Base-by-base conservation (phyloP, 2,797 vertebrate species). In the Oreortyx pictus region DNA sequence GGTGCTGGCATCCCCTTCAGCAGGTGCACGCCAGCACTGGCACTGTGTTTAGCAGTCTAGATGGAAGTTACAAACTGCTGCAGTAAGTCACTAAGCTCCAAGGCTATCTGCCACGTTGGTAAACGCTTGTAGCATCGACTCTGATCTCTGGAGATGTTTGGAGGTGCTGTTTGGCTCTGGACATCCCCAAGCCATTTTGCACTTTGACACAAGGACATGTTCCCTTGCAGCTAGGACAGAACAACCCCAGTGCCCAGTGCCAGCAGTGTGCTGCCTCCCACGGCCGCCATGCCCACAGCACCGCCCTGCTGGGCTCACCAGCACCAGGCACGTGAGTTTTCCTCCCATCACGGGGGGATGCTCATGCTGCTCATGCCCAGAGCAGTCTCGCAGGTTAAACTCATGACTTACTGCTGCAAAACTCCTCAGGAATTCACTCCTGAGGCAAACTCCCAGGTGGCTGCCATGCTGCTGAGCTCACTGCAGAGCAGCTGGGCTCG, bases 381-480 rank as follows among this genome's bases (percentile, higher is more conserved):
- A 46, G 81, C 71, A 57, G 62, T 66, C 46, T 11, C 8, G 12
- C 71, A 84, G 71, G 60, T 84, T 94, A 61, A 91, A 77, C 56
- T 37, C 18, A 66, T 62, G 86, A 84, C 33, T 29, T 57, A 23
- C 46, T 74, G 1, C 61, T 61, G 81, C 75, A 71, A 19, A 86
- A 64, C 67, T 84, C 39, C 90, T 85, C 81, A 90, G 68, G 72
- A 91, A 74, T 1, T 11, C 43, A 49, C 70, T 96, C 60, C 67
- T 1, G 27, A 91, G 82, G 77, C 93, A 86, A 60, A 83, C 81
- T 90, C 3, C 0, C 1, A 23, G 90, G 81, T 72, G 91, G 93
- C 72, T 67, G 89, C 86, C 90, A 79, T 77, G 66, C 29, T 89
- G 79, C 92, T 94, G 89, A 96, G 93, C 90, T 96, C 92, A 95